These are phyloP conservation scores for Tetramorium simillimum DNA, from an alignment of 1,140 invertebrate genomes.

Conservation along the genomic window DNA sequence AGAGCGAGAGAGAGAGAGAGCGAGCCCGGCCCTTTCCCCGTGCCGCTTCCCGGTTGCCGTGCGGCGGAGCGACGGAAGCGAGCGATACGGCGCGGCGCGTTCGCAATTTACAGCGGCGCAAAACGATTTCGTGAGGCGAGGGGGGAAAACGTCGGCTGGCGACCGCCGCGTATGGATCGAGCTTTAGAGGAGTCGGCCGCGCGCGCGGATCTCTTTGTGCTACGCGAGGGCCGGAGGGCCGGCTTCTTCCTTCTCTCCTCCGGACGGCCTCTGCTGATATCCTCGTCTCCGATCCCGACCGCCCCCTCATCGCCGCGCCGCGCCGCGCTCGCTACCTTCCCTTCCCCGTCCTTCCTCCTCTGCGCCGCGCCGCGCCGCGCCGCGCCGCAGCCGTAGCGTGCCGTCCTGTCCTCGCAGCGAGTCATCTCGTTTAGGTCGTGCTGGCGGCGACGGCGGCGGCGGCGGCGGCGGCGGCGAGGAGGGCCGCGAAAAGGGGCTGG, in stretches of 20 bases:
- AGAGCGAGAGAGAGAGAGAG: too few relatives aligned
- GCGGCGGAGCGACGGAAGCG: not conserved
- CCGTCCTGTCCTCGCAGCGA: conserved; percentile 73
- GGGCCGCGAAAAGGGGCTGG: conserved; percentile 47
- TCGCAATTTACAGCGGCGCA: conserved; percentile 62
- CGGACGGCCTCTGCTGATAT: conserved; percentile 69
- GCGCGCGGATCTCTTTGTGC: conserved; percentile 73
- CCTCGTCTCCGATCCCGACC: conserved; percentile 45
- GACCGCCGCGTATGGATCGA: conserved; percentile 68
- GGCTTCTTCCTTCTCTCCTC: conserved; percentile 71
- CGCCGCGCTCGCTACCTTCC: not conserved
- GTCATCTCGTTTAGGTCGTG: conserved; percentile 74
- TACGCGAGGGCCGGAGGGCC: conserved; percentile 71
- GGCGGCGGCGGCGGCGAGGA: conserved; percentile 35
- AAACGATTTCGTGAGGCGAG: conserved; percentile 52
- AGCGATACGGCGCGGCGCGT: conserved; percentile 5
- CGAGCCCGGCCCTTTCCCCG: not conserved
- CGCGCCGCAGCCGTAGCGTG: not conserved
- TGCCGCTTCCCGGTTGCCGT: not conserved
- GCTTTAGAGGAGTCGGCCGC: conserved; percentile 66
- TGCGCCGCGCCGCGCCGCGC: not conserved
- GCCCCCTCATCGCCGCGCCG: conserved; percentile 15
- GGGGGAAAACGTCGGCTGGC: conserved; percentile 26
- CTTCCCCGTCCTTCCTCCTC: not conserved
- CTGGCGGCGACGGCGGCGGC: conserved; percentile 32